A percentile compares a stretch with the other conserved stretches of the same genome.
Evolutionary conservation across 2,888 invertebrate genomes (phyloP).

Genomic region (Lissocephala sabroskyi): DNA sequence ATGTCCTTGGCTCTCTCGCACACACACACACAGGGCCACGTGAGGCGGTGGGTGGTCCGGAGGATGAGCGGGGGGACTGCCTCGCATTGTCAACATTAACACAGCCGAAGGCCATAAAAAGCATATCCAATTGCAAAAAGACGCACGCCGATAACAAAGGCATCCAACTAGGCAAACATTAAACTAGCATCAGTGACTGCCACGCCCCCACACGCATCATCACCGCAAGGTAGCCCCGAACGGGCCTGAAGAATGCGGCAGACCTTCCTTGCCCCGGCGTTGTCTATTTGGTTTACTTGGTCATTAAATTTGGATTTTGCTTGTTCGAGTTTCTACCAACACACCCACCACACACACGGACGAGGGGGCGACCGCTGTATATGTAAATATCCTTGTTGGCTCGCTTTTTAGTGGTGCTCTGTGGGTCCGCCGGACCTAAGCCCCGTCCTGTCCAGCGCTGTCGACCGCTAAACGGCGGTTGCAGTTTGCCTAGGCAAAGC

Average conservation of each 20-base stretch:
- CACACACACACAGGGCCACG: not conserved
- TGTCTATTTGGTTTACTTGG: slow-evolving; percentile 63
- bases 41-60: not conserved
- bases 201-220: slow-evolving; percentile 38
- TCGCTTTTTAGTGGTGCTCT: slow-evolving; percentile 34
- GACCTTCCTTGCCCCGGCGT: too few relatives aligned
- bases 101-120: slow-evolving; percentile 55
- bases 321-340: slow-evolving; percentile 24
- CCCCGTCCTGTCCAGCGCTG: slow-evolving; percentile 26
- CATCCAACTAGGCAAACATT: slow-evolving; percentile 43
- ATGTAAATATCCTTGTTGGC: slow-evolving; percentile 22
- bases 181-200: slow-evolving; percentile 54
- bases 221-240: slow-evolving; percentile 11
- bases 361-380: slow-evolving; percentile 1
- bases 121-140: slow-evolving; percentile 58
- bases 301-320: slow-evolving; percentile 59
- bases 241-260: not conserved
- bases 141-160: slow-evolving; percentile 57
- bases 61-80: not conserved
- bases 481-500: not conserved
- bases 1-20: slow-evolving; percentile 44
- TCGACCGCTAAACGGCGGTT: not conserved
- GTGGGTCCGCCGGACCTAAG: too few relatives aligned
- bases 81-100: slow-evolving; percentile 54
- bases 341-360: slow-evolving; percentile 11